Evolutionary conservation across 2,797 vertebrate species (phyloP), one percentile per base, ranked within the genome.

Genomic region (Pseudomugil gertrudae): DNA sequence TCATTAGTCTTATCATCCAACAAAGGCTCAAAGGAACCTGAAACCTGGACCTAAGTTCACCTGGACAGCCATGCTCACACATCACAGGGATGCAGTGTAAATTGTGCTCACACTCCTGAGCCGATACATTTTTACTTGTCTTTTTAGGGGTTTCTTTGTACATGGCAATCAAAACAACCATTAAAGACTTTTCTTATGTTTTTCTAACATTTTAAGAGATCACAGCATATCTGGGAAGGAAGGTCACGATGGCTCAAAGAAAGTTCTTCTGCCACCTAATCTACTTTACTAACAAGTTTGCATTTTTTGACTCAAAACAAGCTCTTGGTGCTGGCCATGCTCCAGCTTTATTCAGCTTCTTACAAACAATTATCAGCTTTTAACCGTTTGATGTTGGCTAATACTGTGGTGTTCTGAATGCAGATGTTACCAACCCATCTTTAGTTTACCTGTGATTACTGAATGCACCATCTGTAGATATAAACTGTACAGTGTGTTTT

Each of bases 401-500:
- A 79, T 70, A 54, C 58, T 33, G 64, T 26, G 32, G 64, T 68
- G 69, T 47, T 72, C 56, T 79, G 76, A 71, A 78, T 83, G 76
- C 81, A 81, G 65, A 67, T 59, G 33, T 80, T 36, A 43, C 33
- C 5, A 19, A 75, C 73, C 40, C 43, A 15, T 81, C 76, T 76
- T 74, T 67, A 51, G 54, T 55, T 81, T 77, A 43, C 58, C 55
- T 67, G 80, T 72, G 70, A 67, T 75, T 13, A 69, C 50, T 76
- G 78, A 79, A 72, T 81, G 80, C 80, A 54, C 78, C 77, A 24
- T 47, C 75, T 90, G 86, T 88, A 90, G 84, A 88, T 89, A 87
- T 65, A 48, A 84, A 5, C 83, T 89, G 86, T 89, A 89, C 86
- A 87, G 85, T 62, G 81, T 88, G 78, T 87, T 87, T 73, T 83